Evolutionary conservation across 2,113 vertebrate genomes (phyloP).

Genomic region (Pyrgilauda ruficollis): DNA sequence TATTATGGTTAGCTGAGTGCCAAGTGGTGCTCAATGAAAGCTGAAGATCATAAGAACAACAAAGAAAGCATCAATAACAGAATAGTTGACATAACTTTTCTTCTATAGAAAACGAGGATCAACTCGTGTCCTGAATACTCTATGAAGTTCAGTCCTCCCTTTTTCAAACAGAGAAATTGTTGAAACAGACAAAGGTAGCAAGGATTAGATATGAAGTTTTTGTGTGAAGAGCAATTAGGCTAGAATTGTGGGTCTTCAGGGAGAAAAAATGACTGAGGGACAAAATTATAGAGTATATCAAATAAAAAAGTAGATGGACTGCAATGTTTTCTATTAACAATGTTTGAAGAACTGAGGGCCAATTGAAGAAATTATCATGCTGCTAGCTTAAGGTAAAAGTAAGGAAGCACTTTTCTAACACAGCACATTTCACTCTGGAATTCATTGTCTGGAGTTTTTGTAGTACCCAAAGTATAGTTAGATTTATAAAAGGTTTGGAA

Average conservation of each 20-base stretch:
- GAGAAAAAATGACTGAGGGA: not conserved
- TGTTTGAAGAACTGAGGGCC: not conserved
- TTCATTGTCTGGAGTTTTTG: not conserved
- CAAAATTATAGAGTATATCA: not conserved
- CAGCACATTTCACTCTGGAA: not conserved
- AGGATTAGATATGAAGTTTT: not conserved
- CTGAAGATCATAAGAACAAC: not conserved
- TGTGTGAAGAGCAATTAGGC: slow-evolving; percentile 12
- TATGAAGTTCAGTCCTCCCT: not conserved
- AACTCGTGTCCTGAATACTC: not conserved
- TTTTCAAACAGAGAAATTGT: not conserved
- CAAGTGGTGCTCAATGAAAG: not conserved
- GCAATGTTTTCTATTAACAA: not conserved
- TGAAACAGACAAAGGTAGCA: not conserved
- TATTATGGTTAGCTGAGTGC: not conserved
- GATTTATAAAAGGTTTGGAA: not conserved
- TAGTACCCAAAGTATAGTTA: not conserved
- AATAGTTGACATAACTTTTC: not conserved
- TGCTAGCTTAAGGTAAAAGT: not conserved
- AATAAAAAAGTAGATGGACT: slow-evolving; percentile 2
- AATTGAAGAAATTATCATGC: not conserved
- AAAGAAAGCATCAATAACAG: not conserved
- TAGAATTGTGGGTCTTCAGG: not conserved
- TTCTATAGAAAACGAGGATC: not conserved
- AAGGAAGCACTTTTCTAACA: not conserved